Percentiles rank a stretch among this genome's conserved stretches.
These are phyloP conservation scores for Drosophila affinis DNA, from an alignment of 2,888 invertebrate species.

Conservation along the genomic window DNA sequence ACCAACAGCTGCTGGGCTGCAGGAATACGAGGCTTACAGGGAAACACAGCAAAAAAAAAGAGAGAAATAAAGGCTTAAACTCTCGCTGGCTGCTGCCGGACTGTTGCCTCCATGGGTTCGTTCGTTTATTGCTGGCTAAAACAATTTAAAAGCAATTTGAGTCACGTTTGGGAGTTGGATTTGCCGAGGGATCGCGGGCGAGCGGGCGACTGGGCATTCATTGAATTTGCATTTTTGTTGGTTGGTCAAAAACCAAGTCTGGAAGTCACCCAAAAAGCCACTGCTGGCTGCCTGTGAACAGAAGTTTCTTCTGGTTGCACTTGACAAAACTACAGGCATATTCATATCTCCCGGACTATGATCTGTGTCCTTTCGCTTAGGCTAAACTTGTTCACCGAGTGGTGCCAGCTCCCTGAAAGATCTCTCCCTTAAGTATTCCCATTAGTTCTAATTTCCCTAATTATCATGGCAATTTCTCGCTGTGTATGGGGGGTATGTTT, in stretches of 20 bases:
- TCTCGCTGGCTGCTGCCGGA: conserved; percentile 15
- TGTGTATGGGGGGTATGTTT: conserved; percentile 8
- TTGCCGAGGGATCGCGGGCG: background rate
- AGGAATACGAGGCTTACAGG: conserved; percentile 47
- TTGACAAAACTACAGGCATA: background rate
- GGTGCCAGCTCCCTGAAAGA: too few species aligned
- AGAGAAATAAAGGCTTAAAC: conserved; percentile 4
- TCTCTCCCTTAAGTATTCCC: background rate
- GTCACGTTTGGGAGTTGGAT: conserved; percentile 45
- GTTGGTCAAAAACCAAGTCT: conserved; percentile 33
- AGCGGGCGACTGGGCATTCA: conserved; percentile 39
- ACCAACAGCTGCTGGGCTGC: conserved; percentile 50
- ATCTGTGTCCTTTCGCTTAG: background rate
- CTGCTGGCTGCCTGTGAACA: conserved; percentile 33
- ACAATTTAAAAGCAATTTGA: conserved; percentile 79
- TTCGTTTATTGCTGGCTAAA: conserved; percentile 53
- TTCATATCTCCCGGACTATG: background rate
- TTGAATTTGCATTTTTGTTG: conserved; percentile 71
- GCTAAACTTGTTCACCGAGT: too few species aligned
- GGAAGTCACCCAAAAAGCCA: conserved; percentile 44
- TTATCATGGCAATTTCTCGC: background rate
- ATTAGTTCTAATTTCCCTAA: background rate
- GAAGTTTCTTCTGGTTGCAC: conserved; percentile 17
- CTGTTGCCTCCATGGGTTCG: conserved; percentile 18
- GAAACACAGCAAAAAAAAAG: background rate